phyloP scores from a whole-genome alignment of 2,113 vertebrate species.

The Megaceryle maxima region DNA sequence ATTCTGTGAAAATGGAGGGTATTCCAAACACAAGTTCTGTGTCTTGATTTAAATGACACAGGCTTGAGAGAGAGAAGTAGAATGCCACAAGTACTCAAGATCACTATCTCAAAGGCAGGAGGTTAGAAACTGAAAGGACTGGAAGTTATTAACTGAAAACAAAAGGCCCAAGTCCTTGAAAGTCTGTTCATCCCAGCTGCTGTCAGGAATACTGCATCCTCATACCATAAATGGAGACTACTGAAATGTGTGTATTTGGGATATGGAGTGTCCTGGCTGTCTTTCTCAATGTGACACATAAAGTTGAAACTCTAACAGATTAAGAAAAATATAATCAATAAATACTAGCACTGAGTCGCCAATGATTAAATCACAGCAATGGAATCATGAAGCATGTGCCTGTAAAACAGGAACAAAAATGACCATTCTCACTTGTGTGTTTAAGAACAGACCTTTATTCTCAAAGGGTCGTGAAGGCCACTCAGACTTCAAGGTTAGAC shows the following conservation, averaged over 20 bases:
- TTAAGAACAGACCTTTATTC: background rate
- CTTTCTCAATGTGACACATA: background rate
- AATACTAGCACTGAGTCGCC: background rate
- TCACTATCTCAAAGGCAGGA: background rate
- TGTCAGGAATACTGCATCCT: background rate
- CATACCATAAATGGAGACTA: background rate
- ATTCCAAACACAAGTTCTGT: background rate
- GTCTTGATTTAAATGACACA: background rate
- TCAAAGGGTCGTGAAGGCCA: background rate
- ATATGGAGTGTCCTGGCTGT: background rate
- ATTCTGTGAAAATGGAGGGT: background rate
- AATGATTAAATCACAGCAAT: background rate
- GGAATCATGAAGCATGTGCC: background rate
- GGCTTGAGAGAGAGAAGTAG: background rate
- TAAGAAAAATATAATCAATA: background rate
- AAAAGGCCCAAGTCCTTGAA: background rate
- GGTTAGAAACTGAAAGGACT: background rate
- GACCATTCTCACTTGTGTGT: background rate
- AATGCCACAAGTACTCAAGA: conserved; percentile 1
- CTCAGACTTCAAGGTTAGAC: background rate
- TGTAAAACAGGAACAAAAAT: background rate
- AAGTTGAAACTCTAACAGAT: background rate
- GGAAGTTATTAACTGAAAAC: background rate
- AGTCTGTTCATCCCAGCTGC: background rate
- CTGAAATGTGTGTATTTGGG: background rate